A percentile compares a stretch with the other conserved stretches of the same genome.
Evolutionary conservation across 2,113 vertebrate species (phyloP).

Genomic region (Pan paniscus): DNA sequence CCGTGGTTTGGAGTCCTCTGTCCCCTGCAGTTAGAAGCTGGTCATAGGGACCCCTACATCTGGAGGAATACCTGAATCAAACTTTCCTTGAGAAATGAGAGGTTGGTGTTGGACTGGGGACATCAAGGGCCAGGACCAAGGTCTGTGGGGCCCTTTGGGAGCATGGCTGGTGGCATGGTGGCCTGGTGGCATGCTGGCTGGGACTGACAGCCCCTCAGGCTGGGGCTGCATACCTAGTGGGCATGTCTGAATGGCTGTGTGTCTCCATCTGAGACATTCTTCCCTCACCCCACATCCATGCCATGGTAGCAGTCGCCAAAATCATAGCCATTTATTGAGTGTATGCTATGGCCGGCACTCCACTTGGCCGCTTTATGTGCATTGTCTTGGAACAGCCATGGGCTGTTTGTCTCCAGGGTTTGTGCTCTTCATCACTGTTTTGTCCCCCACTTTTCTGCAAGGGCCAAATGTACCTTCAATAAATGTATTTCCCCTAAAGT

Average conservation of each 20-base stretch:
- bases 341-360: not conserved
- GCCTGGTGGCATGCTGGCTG: not conserved
- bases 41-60: not conserved
- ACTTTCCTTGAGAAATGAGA: not conserved
- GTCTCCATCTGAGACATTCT: not conserved
- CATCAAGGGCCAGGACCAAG: too few relatives aligned
- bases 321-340: not conserved
- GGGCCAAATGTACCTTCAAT: not conserved
- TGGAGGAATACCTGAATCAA: not conserved
- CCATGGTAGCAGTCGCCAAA: not conserved
- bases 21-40: not conserved
- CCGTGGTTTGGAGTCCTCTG: not conserved
- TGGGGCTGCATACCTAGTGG: not conserved
- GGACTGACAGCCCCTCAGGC: not conserved
- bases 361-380: not conserved
- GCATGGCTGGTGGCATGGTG: too few relatives aligned
- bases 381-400: not conserved
- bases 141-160: not conserved
- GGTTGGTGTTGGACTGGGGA: not conserved
- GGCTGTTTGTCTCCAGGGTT: not conserved
- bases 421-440: not conserved
- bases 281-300: not conserved
- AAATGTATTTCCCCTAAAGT: not conserved
- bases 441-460: not conserved
- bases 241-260: not conserved